A percentile compares a stretch with the other conserved stretches of the same genome.
These are phyloP conservation scores for Ramphastos sulfuratus DNA, from an alignment of 2,113 vertebrate genomes.

Conservation along the genomic window DNA sequence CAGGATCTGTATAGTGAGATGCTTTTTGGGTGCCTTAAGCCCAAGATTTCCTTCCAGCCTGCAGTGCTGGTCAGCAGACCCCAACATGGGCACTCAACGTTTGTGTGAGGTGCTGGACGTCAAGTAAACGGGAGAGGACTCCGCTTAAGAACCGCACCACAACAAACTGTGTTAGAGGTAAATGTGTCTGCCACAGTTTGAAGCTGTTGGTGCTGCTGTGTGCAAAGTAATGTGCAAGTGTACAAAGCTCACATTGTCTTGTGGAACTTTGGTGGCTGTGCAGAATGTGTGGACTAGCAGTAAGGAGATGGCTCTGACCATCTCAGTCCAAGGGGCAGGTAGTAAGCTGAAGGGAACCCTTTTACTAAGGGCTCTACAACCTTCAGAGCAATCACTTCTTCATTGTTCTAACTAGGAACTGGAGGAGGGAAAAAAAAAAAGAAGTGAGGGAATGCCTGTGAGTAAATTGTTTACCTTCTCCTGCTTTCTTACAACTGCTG, in stretches of 20 bases:
- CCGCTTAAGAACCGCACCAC: background rate
- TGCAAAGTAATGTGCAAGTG: constrained; percentile 3
- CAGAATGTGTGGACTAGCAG: background rate
- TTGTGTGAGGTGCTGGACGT: background rate
- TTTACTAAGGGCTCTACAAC: background rate
- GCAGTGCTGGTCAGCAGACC: background rate
- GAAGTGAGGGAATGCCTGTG: background rate
- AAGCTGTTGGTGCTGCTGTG: constrained; percentile 7
- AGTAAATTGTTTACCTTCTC: background rate
- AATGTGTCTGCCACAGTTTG: background rate
- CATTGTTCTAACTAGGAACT: background rate
- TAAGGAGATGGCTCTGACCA: background rate
- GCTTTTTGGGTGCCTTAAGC: constrained; percentile 46
- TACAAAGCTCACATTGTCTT: constrained; percentile 17
- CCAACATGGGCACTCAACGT: background rate
- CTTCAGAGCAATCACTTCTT: background rate
- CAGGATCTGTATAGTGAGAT: background rate
- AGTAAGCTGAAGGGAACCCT: background rate
- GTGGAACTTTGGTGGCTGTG: constrained; percentile 29
- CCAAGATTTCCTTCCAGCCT: constrained; percentile 16
- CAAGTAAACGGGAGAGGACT: background rate
- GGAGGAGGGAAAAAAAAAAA: background rate
- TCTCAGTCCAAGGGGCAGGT: background rate
- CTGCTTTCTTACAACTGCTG: background rate
- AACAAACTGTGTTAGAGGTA: background rate